These are phyloP conservation scores for Turnix velox DNA, from an alignment of 2,113 vertebrate species.

Conservation along the genomic window DNA sequence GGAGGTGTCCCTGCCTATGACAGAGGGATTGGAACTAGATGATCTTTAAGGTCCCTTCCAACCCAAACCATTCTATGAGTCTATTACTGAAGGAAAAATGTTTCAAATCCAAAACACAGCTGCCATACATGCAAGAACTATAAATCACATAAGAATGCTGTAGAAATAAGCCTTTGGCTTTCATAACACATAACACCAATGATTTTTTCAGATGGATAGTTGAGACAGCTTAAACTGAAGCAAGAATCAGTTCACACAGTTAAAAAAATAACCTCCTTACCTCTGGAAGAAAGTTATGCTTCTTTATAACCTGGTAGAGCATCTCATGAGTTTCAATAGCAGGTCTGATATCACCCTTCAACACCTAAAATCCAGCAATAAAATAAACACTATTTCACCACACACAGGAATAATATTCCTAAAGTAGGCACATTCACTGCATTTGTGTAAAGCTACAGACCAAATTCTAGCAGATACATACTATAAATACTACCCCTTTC, in stretches of 20 bases:
- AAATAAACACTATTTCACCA: background rate
- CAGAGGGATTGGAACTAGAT: too few relatives aligned
- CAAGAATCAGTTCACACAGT: background rate
- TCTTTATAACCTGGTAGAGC: slow-evolving; percentile 98
- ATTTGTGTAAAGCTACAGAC: background rate
- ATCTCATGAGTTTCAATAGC: slow-evolving; percentile 99
- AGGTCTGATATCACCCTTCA: slow-evolving; percentile 97
- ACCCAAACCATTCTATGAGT: too few relatives aligned
- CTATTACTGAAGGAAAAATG: background rate
- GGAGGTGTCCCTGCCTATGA: too few relatives aligned
- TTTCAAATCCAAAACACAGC: background rate
- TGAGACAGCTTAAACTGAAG: background rate
- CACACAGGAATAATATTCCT: background rate
- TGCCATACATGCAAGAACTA: background rate
- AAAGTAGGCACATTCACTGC: background rate
- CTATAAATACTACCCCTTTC: background rate
- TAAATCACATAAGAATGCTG: background rate
- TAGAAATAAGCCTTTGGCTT: background rate
- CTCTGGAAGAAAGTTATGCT: slow-evolving; percentile 98
- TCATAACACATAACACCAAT: background rate
- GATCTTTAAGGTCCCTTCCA: too few relatives aligned
- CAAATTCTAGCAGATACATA: background rate
- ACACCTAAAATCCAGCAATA: slow-evolving; percentile 77
- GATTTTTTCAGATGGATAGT: background rate
- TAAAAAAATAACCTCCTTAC: slow-evolving; percentile 66